A percentile compares a stretch with the other conserved stretches of the same genome.
Evolutionary conservation across 2,113 vertebrate genomes (phyloP).

Genomic region (Syngnathus typhle): DNA sequence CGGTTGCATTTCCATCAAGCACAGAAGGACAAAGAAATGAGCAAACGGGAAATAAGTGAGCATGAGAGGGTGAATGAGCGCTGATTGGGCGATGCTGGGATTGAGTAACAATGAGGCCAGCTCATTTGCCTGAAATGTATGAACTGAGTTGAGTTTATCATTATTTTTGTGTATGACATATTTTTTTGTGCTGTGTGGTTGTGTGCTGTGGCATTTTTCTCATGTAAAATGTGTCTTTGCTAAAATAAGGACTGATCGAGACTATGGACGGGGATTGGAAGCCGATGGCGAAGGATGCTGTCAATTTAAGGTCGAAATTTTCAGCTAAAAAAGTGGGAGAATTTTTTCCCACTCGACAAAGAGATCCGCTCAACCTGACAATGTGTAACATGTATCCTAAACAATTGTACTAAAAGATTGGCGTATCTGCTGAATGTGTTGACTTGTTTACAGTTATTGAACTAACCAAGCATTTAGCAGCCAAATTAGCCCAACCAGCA

Average conservation of each 20-base stretch:
- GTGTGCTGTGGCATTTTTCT: neutral
- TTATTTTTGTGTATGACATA: neutral
- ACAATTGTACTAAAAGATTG: no score
- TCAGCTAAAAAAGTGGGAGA: neutral
- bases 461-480: no score
- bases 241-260: neutral
- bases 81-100: slow-evolving; percentile 29
- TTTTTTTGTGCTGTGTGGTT: neutral
- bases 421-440: no score
- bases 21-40: slow-evolving; percentile 22
- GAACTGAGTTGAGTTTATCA: neutral
- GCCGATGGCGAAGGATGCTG: no score
- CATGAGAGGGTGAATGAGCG: slow-evolving; percentile 10
- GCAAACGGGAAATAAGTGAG: slow-evolving; percentile 9
- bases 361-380: no score
- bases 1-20: slow-evolving; percentile 53
- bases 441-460: no score
- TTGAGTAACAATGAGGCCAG: slow-evolving; percentile 53
- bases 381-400: no score
- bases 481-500: no score
- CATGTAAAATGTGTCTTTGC: neutral
- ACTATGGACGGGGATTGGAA: no score
- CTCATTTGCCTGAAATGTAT: slow-evolving; percentile 43
- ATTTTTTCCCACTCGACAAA: neutral
- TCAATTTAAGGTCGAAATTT: no score